Conservation (phyloP, 2,797 vertebrate species). For the Crenichthys baileyi region DNA sequence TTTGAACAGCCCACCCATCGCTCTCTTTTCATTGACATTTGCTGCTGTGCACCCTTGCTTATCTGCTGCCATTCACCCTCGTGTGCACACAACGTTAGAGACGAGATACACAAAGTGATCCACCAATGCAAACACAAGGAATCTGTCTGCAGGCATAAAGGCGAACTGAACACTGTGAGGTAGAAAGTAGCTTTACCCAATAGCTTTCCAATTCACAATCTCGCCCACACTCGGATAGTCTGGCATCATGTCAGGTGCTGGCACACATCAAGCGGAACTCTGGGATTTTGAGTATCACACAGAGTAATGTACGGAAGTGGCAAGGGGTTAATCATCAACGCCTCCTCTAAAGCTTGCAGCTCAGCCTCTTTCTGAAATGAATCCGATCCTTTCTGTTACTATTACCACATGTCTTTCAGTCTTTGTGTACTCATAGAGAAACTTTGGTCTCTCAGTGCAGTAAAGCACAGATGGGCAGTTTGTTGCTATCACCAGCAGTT, state of each 20-base stretch:
- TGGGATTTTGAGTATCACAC: slow-evolving; percentile 21
- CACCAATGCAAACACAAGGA: slow-evolving; percentile 27
- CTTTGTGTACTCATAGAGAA: slow-evolving; percentile 65
- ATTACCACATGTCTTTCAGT: slow-evolving; percentile 19
- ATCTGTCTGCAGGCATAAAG: slow-evolving; percentile 21
- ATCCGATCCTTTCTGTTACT: slow-evolving; percentile 36
- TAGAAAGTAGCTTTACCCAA: slow-evolving; percentile 19
- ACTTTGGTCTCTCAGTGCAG: slow-evolving; percentile 46
- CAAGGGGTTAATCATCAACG: slow-evolving; percentile 63
- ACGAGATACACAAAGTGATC: slow-evolving; percentile 35
- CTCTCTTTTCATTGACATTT: slow-evolving; percentile 31
- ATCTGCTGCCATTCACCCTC: slow-evolving; percentile 58
- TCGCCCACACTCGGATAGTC: slow-evolving; percentile 13
- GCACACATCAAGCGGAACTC: slow-evolving; percentile 38
- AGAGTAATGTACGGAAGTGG: slow-evolving; percentile 48
- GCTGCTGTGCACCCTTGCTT: slow-evolving; percentile 46
- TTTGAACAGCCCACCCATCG: background rate
- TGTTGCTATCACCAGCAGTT: slow-evolving; percentile 54
- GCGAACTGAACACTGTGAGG: slow-evolving; percentile 23
- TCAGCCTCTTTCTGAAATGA: slow-evolving; percentile 38
- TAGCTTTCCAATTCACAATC: slow-evolving; percentile 13
- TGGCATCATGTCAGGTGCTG: slow-evolving; percentile 30
- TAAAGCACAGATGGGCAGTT: slow-evolving; percentile 28
- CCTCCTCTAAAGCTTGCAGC: slow-evolving; percentile 19
- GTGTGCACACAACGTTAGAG: slow-evolving; percentile 1